Evolutionary conservation across 2,888 invertebrate species (phyloP), one percentile per base, ranked within the genome.

Genomic region (Oscheius sp.): DNA sequence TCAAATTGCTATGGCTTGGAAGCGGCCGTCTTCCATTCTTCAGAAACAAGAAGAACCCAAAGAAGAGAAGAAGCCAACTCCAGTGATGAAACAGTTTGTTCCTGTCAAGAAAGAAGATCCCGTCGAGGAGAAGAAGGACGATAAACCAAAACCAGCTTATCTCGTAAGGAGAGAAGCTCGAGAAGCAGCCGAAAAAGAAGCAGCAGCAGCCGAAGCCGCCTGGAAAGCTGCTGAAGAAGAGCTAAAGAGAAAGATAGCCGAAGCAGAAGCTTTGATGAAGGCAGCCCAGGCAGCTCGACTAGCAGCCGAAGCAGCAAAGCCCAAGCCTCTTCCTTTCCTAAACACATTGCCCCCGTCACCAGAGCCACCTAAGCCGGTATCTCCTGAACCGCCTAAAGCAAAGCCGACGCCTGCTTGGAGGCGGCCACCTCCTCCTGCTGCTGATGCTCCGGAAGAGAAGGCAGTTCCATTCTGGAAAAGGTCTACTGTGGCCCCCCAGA

Each of bases 241-340:
- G 64, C 23, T 64, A 27, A 64, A 49, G 46, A 46, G 49, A 41
- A 61, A 61, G 61, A 61, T 61, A 43, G 61, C 61, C 23, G 61
- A 61, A 61, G 61, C 61, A 7, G 43, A 61, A 43, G 61, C 61
- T 18, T 18, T 61, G 18, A 61, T 61, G 61, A 45, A 61, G 41
- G 61, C 61, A 18, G 61, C 61, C 12, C 61, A 61, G 21, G 43
- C n/a, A 41, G 61, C 61, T 18, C 41, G 61, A n/a, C 45, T 61
- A 21, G 61, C 61, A n/a, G 61, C 61, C 1, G 61, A 61, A 43
- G 45, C 41, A 16, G 66, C 66, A 1, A 66, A 66, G 21, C 66
- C 53, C 5, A 16, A 25, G 29, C 66, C 66, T 12, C 25, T 66
- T 5, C 29, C 66, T 2, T 49, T 66, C 18, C 25, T 61, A 13